phyloP scores from a whole-genome alignment of 2,888 invertebrate species.

The Tiliacea citrago region DNA sequence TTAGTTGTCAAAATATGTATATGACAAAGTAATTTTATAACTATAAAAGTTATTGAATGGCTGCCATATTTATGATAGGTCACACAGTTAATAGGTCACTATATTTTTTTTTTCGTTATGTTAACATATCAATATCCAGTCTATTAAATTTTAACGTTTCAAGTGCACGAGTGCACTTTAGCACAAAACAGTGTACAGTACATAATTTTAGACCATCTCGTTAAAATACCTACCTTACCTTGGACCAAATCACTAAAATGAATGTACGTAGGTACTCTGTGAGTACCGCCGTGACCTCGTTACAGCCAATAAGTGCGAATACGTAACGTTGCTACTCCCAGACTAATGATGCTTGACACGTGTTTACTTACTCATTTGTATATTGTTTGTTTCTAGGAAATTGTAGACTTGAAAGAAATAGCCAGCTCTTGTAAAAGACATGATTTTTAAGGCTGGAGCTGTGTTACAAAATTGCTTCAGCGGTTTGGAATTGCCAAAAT shows the following conservation, averaged over 20 bases:
- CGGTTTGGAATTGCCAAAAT: neutral
- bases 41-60: too few species aligned
- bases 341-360: conserved; percentile 42
- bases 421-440: neutral
- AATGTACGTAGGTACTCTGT: conserved; percentile 32
- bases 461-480: neutral
- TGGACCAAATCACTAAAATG: conserved; percentile 53
- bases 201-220: conserved; percentile 19
- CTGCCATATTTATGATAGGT: too few species aligned
- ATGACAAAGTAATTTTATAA: too few species aligned
- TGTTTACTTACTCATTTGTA: conserved; percentile 38
- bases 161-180: too few species aligned
- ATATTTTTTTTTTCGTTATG: too few species aligned
- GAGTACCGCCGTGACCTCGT: conserved; percentile 43
- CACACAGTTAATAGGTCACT: too few species aligned
- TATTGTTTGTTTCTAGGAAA: conserved; percentile 1
- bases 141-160: too few species aligned
- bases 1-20: too few species aligned
- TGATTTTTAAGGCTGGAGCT: neutral
- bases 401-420: conserved; percentile 12
- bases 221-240: conserved; percentile 33
- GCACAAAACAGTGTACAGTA: neutral
- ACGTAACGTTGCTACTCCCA: conserved; percentile 19
- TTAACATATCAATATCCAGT: too few species aligned
- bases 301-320: conserved; percentile 53